These are phyloP conservation scores for Agapornis roseicollis DNA, from an alignment of 2,113 vertebrate species.

Conservation along the genomic window DNA sequence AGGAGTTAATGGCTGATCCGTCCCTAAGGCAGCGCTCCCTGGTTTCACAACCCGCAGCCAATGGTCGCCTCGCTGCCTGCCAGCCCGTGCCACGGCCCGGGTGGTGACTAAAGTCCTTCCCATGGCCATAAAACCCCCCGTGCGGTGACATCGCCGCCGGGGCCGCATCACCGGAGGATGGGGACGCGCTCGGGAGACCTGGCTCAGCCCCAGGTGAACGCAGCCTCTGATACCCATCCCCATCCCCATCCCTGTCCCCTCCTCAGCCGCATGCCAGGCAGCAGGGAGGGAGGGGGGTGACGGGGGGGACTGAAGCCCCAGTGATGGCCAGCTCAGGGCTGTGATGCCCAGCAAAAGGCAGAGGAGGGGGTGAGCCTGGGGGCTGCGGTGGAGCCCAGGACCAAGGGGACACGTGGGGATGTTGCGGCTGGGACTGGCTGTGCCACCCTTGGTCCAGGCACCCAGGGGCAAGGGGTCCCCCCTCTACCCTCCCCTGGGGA, in stretches of 20 bases:
- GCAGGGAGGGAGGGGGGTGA: background rate
- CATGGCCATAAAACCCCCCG: slow-evolving; percentile 35
- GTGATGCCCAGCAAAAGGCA: background rate
- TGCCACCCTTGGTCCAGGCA: background rate
- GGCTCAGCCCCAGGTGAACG: slow-evolving; percentile 55
- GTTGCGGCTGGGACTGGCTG: background rate
- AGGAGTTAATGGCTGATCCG: slow-evolving; percentile 61
- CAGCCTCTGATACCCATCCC: background rate
- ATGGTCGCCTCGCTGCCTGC: background rate
- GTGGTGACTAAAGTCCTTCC: slow-evolving; percentile 65
- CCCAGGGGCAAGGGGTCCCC: background rate
- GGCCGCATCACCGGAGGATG: background rate
- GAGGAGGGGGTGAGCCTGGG: background rate
- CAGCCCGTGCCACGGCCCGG: background rate
- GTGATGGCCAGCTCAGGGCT: background rate
- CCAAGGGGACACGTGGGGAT: rapidly evolving
- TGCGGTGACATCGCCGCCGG: background rate
- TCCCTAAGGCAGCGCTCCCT: background rate
- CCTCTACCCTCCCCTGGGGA: background rate
- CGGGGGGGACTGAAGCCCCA: rapidly evolving
- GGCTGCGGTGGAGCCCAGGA: background rate
- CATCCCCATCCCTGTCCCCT: background rate
- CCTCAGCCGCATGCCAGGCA: background rate
- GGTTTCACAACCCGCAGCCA: slow-evolving; percentile 56
- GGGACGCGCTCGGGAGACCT: slow-evolving; percentile 24